Evolutionary conservation across 37 sponge, comb jelly and placozoan genomes (phyloP).

Genomic region (Halisarca cf. caerulea): DNA sequence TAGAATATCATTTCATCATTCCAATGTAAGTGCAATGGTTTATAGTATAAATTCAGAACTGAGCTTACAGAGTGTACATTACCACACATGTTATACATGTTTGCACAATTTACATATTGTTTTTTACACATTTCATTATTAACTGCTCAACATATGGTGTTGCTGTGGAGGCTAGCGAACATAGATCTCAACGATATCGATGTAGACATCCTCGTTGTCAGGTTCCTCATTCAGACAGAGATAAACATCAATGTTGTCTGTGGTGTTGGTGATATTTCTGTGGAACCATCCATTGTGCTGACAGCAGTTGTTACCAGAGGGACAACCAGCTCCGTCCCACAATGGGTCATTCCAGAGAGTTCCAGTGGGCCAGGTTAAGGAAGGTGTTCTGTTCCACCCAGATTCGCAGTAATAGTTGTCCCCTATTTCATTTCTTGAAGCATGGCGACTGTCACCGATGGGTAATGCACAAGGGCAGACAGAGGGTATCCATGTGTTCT

Average conservation of each 20-base stretch:
- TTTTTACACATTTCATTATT: too few relatives aligned
- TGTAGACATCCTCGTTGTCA: constrained; percentile 6
- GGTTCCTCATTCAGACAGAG: neutral
- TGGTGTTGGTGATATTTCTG: neutral
- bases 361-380: neutral
- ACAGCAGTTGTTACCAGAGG: constrained; percentile 7
- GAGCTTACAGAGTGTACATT: too few relatives aligned
- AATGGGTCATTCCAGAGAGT: constrained; percentile 4
- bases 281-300: constrained; percentile 10
- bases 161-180: neutral
- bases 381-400: neutral
- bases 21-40: too few relatives aligned
- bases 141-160: neutral
- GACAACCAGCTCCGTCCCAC: neutral
- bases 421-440: neutral
- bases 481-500: neutral
- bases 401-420: neutral
- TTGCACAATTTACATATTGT: too few relatives aligned
- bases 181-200: neutral
- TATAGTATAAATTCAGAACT: too few relatives aligned
- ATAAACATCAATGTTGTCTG: neutral
- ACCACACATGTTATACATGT: too few relatives aligned
- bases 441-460: neutral
- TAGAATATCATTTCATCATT: too few relatives aligned
- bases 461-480: neutral